Conservation (phyloP, 2,888 invertebrate species). For the Endotricha flammealis region DNA sequence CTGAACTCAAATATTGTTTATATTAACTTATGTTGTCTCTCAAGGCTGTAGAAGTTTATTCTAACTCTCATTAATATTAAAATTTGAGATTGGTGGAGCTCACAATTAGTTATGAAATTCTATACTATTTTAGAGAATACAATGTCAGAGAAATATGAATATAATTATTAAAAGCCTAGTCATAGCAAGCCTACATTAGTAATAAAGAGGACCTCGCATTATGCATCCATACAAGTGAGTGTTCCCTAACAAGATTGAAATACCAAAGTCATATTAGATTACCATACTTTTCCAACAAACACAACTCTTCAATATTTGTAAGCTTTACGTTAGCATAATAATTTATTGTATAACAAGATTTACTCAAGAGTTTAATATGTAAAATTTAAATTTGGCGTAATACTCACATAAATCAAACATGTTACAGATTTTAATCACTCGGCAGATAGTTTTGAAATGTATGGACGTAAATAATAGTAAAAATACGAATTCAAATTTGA, state of each 20-base stretch:
- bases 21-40: background rate
- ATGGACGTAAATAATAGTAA: too few relatives aligned
- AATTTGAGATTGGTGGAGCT: background rate
- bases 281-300: slow-evolving; percentile 48
- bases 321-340: background rate
- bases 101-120: too few relatives aligned
- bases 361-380: too few relatives aligned
- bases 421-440: too few relatives aligned
- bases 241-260: slow-evolving; percentile 68
- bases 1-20: background rate
- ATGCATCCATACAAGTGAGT: slow-evolving; percentile 59
- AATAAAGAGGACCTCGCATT: slow-evolving; percentile 62
- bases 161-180: slow-evolving; percentile 39
- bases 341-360: too few relatives aligned
- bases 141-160: slow-evolving; percentile 2
- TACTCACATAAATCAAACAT: too few relatives aligned
- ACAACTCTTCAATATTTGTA: slow-evolving; percentile 41
- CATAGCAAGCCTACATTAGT: slow-evolving; percentile 44
- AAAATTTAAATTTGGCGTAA: too few relatives aligned
- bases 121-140: too few relatives aligned
- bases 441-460: too few relatives aligned
- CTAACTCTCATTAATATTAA: slow-evolving; percentile 18
- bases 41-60: slow-evolving; percentile 10
- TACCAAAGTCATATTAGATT: slow-evolving; percentile 69
- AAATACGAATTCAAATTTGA: too few relatives aligned